Evolutionary conservation across 2,797 vertebrate species (phyloP).

Genomic region (Scyliorhinus canicula): DNA sequence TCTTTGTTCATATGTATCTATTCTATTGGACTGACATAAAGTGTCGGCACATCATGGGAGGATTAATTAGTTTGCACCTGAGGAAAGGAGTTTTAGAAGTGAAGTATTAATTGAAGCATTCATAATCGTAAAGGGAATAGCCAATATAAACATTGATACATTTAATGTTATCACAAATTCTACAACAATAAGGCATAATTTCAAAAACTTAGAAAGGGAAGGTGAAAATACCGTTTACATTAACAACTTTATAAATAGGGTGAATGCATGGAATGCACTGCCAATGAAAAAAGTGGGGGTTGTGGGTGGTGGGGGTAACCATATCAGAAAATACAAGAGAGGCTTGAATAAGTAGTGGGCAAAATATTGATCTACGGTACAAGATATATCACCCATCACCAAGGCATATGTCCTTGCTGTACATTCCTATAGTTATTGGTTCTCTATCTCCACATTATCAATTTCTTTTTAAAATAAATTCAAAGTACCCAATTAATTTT

Average conservation of each 20-base stretch:
- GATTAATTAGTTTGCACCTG: neutral
- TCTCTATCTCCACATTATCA: neutral
- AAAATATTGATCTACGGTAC: neutral
- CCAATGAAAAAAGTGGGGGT: neutral
- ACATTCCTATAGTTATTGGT: neutral
- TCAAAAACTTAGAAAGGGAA: neutral
- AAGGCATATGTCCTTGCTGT: neutral
- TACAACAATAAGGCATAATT: neutral
- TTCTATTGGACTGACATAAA: neutral
- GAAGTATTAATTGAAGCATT: neutral
- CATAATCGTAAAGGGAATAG: neutral
- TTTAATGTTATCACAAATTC: neutral
- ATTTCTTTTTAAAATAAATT: too few relatives aligned
- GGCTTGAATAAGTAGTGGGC: neutral
- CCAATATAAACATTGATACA: neutral
- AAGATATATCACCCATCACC: neutral
- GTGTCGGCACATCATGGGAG: neutral
- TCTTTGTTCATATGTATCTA: too few relatives aligned
- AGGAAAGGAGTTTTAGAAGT: neutral
- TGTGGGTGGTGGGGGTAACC: too few relatives aligned
- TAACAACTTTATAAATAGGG: too few relatives aligned
- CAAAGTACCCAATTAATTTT: too few relatives aligned
- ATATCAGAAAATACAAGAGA: neutral
- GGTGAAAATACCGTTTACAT: neutral
- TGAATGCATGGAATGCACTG: too few relatives aligned